Evolutionary conservation across 1,140 invertebrate genomes (phyloP).

Genomic region (Spodoptera litura): DNA sequence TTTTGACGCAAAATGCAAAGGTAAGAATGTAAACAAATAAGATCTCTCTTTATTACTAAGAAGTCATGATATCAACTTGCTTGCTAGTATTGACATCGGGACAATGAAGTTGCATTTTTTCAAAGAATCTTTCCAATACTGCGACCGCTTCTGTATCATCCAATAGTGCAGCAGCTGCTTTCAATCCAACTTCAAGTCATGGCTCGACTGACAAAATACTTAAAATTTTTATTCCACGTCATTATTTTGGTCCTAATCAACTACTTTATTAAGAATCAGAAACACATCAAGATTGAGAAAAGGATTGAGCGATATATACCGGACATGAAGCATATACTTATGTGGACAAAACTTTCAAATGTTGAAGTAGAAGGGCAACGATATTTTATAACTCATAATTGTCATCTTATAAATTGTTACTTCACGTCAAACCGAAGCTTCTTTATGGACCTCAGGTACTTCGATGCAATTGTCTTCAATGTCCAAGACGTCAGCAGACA

Average conservation of each 20-base stretch:
- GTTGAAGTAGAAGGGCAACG: slow-evolving; percentile 62
- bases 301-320: slow-evolving; percentile 61
- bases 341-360: slow-evolving; percentile 63
- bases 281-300: slow-evolving; percentile 50
- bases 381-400: slow-evolving; percentile 62
- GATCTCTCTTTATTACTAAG: neutral
- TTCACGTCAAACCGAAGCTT: slow-evolving; percentile 68
- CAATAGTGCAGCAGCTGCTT: neutral
- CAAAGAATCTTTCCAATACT: neutral
- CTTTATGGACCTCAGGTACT: slow-evolving; percentile 70
- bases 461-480: slow-evolving; percentile 80
- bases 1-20: neutral
- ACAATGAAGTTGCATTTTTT: neutral
- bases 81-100: neutral
- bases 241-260: slow-evolving; percentile 48
- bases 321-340: slow-evolving; percentile 68
- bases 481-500: slow-evolving; percentile 59
- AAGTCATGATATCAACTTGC: neutral
- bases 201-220: slow-evolving; percentile 46
- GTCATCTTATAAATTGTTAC: slow-evolving; percentile 69
- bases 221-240: slow-evolving; percentile 53
- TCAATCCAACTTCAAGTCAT: slow-evolving; percentile 7
- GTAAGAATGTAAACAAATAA: slow-evolving; percentile 5
- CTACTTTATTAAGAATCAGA: slow-evolving; percentile 50
- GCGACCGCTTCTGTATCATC: neutral